Base-by-base conservation (phyloP, 2,797 vertebrate species). In the Pipistrellus pipistrellus region DNA sequence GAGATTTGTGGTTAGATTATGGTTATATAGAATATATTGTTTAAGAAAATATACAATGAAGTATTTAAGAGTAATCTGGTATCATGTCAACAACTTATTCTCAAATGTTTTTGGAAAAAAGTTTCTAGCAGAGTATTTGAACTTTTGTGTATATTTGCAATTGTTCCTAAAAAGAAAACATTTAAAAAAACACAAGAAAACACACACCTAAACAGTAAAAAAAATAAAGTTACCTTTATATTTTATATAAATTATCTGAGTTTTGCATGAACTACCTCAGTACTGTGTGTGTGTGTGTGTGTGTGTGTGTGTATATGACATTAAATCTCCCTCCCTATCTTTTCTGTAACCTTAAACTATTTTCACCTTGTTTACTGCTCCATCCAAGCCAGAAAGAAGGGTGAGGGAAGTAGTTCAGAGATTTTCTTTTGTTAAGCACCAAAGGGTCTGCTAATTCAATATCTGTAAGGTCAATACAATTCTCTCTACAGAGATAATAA, bases 1-100 rank as follows among this genome's bases (percentile, higher is more conserved):
- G 32, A 85, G 41, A 68, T 95, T 48, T 91, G 72, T 86, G 69
- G 35, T 27, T 83, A 17, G 66, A 66, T 15, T 64, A 46, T 59
- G 75, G 13, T 71, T 83, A 87, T 38, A 7, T 57, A n/a, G 41
- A 86, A 82, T 12, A 20, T 81, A 41, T 21, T 66, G 23, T 30
- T 72, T 55, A 66, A 32, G n/a, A 66, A 85, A 80, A 85, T 46
- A 90, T 6, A 62, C 23, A 82, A 59, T 30, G 64, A 30, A 91
- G 35, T 62, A 90, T 69, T 38, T 38, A 66, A 91, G 59, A 48
- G 18, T 87, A 57, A 84, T 35, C 14, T 75, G 23, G 21, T 30
- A 87, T 76, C 66, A 87, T 32, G 30, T 82, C 59, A 95, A 88
- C 75, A 96, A 81, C 11, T 87, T 76, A 82, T 35, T 91, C 57